Evolutionary conservation across 1,140 invertebrate genomes (phyloP).

Genomic region (Solenopsis fugax): DNA sequence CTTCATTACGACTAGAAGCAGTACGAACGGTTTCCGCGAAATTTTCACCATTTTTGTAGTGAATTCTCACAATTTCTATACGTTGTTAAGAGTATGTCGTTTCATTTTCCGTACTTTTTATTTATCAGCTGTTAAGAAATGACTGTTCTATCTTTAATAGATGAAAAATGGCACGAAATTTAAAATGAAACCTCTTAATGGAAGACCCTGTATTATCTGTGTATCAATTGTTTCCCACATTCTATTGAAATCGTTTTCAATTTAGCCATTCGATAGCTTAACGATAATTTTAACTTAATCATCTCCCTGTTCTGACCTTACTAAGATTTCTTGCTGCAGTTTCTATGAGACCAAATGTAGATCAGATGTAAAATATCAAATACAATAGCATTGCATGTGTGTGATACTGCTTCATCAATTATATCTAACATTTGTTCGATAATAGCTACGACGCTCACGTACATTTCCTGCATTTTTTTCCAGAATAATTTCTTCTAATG

Average conservation of each 20-base stretch:
- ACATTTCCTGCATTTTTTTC: not conserved
- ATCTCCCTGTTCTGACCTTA: not conserved
- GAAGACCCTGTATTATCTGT: not conserved
- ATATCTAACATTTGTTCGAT: not conserved
- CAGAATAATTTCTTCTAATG: slow-evolving; percentile 17
- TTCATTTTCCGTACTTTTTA: no score
- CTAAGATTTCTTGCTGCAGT: not conserved
- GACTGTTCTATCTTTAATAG: no score
- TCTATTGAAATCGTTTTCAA: not conserved
- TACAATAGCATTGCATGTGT: not conserved
- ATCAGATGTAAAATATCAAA: not conserved
- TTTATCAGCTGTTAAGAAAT: no score
- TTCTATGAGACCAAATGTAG: not conserved
- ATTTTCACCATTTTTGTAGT: no score
- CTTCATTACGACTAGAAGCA: no score
- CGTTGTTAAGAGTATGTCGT: no score
- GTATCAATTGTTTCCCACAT: not conserved
- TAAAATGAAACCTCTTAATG: no score
- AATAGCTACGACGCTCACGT: not conserved
- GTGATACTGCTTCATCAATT: not conserved
- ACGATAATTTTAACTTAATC: not conserved
- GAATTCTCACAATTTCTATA: no score
- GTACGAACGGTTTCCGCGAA: no score
- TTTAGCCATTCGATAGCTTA: not conserved
- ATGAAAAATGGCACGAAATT: no score